Base-by-base conservation (phyloP, 2,113 vertebrate genomes). In the Ciconia maguari region DNA sequence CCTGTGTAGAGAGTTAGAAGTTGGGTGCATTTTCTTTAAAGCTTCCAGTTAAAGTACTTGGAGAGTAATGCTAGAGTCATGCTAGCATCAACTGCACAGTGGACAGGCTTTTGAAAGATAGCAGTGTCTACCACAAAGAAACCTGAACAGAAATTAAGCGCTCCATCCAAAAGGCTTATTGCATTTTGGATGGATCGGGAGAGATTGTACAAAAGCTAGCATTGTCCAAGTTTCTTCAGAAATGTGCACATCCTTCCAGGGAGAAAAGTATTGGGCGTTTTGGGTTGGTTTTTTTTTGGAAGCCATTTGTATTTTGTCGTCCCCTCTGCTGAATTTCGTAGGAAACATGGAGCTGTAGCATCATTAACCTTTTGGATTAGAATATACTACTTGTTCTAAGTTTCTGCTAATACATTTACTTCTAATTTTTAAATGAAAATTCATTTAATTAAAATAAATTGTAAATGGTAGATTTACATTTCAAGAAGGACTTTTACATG, bases 31-130 rank as follows among this genome's bases (percentile, higher is more conserved):
- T 49, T 66, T 77, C 48, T 72, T 60, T 60, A 44, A 68, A 87
- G 32, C 5, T 41, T 55, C n/a, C 25, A 38, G 21, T 51, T 62
- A 9, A 81, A 87, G 16, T 11, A 34, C 29, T 42, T n/a, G 5
- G 14, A 78, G 11, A 86, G 12, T 38, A 48, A 52, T 7, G 16
- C 36, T 21, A 16, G 57, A 88, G n/a, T 26, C 52, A 19, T 0
- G 1, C 41, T 46, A 76, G 30, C 7, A 6, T 2, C 72, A 24
- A 34, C 25, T 16, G 19, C 34, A 20, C 0, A 1, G 46, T 29
- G 26, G 36, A 15, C 13, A 70, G 38, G 11, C 55, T 58, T 72
- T 65, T 9, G 20, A 41, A 51, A 71, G 19, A 7, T 17, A 69
- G 22, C 14, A 51, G 18, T 24, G 26, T 26, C 54, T 38, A 32